Conservation (phyloP, 2,797 vertebrate genomes). For the Aulostomus chinensis region DNA sequence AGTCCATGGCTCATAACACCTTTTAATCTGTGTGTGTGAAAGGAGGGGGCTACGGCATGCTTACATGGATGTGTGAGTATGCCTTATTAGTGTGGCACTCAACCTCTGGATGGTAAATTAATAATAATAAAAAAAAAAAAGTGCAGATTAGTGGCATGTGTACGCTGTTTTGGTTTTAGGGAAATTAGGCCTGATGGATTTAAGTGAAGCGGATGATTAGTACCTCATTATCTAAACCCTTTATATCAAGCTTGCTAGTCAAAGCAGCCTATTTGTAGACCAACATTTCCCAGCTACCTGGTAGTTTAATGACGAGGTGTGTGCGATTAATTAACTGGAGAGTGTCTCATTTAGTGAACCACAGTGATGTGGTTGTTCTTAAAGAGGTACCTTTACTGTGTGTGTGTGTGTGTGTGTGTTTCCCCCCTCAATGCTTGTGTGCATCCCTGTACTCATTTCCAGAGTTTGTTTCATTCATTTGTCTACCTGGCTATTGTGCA, state of each 20-base stretch:
- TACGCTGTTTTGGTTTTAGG: slow-evolving; percentile 68
- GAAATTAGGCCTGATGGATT: slow-evolving; percentile 69
- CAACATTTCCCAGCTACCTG: slow-evolving; percentile 53
- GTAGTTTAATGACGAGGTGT: slow-evolving; percentile 52
- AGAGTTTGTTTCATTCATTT: slow-evolving; percentile 12
- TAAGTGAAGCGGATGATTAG: slow-evolving; percentile 72
- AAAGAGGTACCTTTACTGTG: not conserved
- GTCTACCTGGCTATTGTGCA: slow-evolving; percentile 24
- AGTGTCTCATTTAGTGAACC: slow-evolving; percentile 57
- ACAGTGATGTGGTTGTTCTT: slow-evolving; percentile 39
- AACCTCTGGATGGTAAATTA: slow-evolving; percentile 63
- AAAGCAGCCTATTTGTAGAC: slow-evolving; percentile 74
- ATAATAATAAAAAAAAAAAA: slow-evolving; percentile 60
- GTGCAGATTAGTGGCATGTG: slow-evolving; percentile 69
- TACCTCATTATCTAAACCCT: slow-evolving; percentile 74
- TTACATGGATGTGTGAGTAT: slow-evolving; percentile 37
- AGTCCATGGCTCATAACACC: slow-evolving; percentile 62
- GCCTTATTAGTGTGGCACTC: slow-evolving; percentile 63
- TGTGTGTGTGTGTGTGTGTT: not conserved
- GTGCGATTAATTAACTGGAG: slow-evolving; percentile 76
- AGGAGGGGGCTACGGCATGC: slow-evolving; percentile 41
- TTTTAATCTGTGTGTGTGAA: slow-evolving; percentile 59
- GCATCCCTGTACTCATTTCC: too few relatives aligned
- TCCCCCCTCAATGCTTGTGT: too few relatives aligned
- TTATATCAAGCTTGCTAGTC: slow-evolving; percentile 70